Percentiles rank a stretch among this genome's conserved stretches.
These are phyloP conservation scores for Antedon bifida DNA, from an alignment of 35 echinoderm and acorn worm genomes.

Conservation along the genomic window DNA sequence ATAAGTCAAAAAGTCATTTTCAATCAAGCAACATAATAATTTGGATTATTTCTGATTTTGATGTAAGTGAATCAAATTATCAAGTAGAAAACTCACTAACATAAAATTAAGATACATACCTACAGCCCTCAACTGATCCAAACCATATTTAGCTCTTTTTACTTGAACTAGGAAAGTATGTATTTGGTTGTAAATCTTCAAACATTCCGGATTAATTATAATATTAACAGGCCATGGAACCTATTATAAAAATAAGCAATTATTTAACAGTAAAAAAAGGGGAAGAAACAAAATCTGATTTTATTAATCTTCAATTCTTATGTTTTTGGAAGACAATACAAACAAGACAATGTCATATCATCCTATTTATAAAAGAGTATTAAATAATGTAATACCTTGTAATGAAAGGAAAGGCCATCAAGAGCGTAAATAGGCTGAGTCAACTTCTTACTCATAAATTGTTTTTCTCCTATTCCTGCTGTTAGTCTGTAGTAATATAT, in stretches of 20 bases:
- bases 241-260: slow-evolving; percentile 13
- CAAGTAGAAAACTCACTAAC: too few species aligned
- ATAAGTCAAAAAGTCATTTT: too few species aligned
- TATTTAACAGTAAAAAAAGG: too few species aligned
- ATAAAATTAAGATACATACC: neutral
- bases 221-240: slow-evolving; percentile 76
- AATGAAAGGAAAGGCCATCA: slow-evolving; percentile 47
- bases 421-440: slow-evolving; percentile 43
- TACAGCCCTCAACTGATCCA: slow-evolving; percentile 64
- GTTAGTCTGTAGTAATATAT: slow-evolving; percentile 25
- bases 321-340: neutral
- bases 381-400: slow-evolving; percentile 36
- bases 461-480: slow-evolving; percentile 26
- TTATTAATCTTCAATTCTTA: too few species aligned
- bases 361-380: too few species aligned
- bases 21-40: too few species aligned
- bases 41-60: too few species aligned
- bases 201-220: slow-evolving; percentile 37
- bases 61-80: too few species aligned
- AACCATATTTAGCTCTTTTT: slow-evolving; percentile 70
- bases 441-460: slow-evolving; percentile 11
- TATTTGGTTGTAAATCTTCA: slow-evolving; percentile 62
- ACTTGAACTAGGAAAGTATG: slow-evolving; percentile 72
- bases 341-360: too few species aligned
- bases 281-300: neutral